Conservation (phyloP, 2,888 invertebrate genomes). For the Augochlorella aurata region DNA sequence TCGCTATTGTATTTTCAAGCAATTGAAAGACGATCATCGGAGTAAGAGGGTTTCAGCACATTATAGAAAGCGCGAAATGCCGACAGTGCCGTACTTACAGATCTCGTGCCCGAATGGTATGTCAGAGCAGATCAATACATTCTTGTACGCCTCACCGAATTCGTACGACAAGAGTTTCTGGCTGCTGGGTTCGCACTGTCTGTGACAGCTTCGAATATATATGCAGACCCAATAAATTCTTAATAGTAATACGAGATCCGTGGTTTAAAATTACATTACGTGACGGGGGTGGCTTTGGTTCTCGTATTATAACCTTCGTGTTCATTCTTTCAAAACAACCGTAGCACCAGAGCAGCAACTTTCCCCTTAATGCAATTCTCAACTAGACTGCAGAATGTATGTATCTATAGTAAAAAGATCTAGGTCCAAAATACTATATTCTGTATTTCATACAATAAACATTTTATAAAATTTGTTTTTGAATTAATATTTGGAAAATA, state of each 20-base stretch:
- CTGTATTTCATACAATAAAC: too few species aligned
- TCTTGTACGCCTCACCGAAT: constrained; percentile 78
- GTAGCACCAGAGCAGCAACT: background rate
- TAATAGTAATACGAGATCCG: constrained; percentile 60
- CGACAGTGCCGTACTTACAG: constrained; percentile 76
- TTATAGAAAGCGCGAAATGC: constrained; percentile 73
- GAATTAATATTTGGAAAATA: too few species aligned
- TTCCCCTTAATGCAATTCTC: too few species aligned
- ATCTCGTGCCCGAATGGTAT: constrained; percentile 76
- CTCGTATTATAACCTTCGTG: constrained; percentile 8
- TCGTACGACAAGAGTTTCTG: constrained; percentile 72
- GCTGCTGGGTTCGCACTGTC: constrained; percentile 66
- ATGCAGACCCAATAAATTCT: constrained; percentile 61
- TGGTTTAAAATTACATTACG: constrained; percentile 46
- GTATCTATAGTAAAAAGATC: too few species aligned
- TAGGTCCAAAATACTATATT: too few species aligned
- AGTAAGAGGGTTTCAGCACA: constrained; percentile 61
- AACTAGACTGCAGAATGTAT: background rate
- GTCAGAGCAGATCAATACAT: constrained; percentile 80
- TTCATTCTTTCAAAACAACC: constrained; percentile 1
- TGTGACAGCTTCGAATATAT: constrained; percentile 66
- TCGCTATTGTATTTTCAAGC: constrained; percentile 34
- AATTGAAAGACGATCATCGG: constrained; percentile 45
- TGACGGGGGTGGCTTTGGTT: constrained; percentile 25
- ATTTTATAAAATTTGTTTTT: too few species aligned